Conservation (phyloP, 2,888 invertebrate genomes). For the Cinara cedri region DNA sequence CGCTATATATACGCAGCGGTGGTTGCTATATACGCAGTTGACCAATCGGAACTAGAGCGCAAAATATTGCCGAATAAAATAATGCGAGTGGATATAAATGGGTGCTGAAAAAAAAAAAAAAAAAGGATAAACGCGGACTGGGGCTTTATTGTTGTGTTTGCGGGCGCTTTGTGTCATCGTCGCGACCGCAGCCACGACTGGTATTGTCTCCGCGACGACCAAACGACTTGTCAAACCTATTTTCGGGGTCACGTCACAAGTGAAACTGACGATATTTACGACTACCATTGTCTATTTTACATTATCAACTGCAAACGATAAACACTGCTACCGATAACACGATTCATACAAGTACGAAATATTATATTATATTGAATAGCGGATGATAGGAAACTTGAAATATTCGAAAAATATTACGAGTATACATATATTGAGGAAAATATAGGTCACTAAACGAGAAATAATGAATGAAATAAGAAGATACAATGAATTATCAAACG, state of each 20-base stretch:
- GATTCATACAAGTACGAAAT: too few relatives aligned
- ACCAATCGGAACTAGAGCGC: conserved; percentile 49
- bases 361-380: too few relatives aligned
- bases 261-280: conserved; percentile 31
- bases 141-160: conserved; percentile 11
- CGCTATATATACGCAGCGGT: too few relatives aligned
- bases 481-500: too few relatives aligned
- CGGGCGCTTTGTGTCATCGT: conserved; percentile 9
- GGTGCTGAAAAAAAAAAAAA: background rate
- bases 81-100: background rate
- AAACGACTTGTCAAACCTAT: conserved; percentile 22
- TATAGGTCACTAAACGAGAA: too few relatives aligned
- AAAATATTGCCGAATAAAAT: conserved; percentile 33
- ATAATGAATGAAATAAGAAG: too few relatives aligned
- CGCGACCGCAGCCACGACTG: background rate
- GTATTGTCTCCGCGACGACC: conserved; percentile 29
- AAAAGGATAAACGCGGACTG: conserved; percentile 34
- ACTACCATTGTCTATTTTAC: conserved; percentile 21
- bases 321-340: background rate
- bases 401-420: too few relatives aligned
- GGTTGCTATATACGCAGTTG: too few relatives aligned
- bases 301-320: too few relatives aligned
- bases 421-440: too few relatives aligned
- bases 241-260: conserved; percentile 47
- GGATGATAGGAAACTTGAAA: too few relatives aligned